Base-by-base conservation (phyloP, 2,113 vertebrate species). In the Oenanthe melanoleuca region DNA sequence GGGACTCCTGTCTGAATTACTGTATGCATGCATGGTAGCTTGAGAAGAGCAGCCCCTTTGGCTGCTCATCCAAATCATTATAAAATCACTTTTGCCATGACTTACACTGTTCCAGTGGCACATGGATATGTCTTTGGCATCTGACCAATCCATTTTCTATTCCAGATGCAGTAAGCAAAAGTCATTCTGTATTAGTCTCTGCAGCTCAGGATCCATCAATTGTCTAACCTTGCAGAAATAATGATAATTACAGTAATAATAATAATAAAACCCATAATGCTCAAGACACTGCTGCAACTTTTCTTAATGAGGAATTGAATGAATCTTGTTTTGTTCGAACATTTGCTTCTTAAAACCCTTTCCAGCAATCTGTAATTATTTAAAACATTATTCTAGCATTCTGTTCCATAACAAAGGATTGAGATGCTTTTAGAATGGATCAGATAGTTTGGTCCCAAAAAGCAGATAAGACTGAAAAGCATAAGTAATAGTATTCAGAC, bases 81-180 rank as follows among this genome's bases (percentile, higher is more conserved):
- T 37, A n/a, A 63, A 86, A 86, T 93, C 66, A 53, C 8, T 1
- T 95, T 94, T 95, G 24, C 47, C 34, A 5, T 92, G 49, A 63
- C 37, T 94, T 81, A 37, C 0, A 14, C 34, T 83, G 60, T 87
- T 77, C 67, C 78, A 66, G 50, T 70, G 60, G 65, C 52, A 78
- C 47, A 38, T 71, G 57, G 57, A n/a, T 92, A 38, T 45, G n/a
- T 88, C 79, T 89, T 83, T 96, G 96, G 91, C 93, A 81, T 72
- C 69, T 66, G 65, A 74, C 49, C 94, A 94, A 83, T 53, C 82
- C 79, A 83, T 95, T 95, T 94, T 56, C 86, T 80, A 20, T 82
- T 94, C 52, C 73, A 89, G 63, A 64, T 37, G n/a, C 83, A 59
- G 49, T 86, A 86, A 86, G 82, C n/a, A 95, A 91, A 94, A 96